phyloP scores from a whole-genome alignment of 2,797 vertebrate genomes.

The Borostomias antarcticus region DNA sequence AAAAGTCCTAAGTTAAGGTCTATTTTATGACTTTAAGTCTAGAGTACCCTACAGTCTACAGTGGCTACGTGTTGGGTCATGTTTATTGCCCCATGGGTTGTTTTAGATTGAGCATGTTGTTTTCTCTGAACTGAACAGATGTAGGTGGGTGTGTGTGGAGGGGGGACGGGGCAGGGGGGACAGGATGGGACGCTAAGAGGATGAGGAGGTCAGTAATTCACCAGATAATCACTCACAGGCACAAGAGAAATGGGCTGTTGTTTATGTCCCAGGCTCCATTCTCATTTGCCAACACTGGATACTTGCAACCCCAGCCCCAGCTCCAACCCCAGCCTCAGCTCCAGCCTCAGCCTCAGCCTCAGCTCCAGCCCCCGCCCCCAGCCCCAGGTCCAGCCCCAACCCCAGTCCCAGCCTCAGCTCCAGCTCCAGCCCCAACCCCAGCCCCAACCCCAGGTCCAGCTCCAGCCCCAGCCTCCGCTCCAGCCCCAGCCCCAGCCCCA shows the following conservation, averaged over 20 bases:
- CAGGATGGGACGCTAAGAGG: no score
- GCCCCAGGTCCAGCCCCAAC: background rate
- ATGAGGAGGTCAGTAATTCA: slow-evolving; percentile 28
- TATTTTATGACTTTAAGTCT: no score
- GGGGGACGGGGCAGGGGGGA: slow-evolving; percentile 1
- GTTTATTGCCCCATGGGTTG: background rate
- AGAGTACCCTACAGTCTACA: no score
- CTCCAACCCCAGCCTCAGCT: no score
- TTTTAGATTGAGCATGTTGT: background rate
- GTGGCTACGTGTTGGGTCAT: no score
- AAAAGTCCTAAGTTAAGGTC: no score
- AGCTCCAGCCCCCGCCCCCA: background rate
- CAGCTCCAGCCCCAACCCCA: background rate
- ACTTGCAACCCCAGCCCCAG: background rate
- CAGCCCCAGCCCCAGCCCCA: background rate
- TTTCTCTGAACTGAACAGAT: slow-evolving; percentile 26
- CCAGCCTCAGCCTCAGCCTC: background rate
- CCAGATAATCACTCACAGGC: slow-evolving; percentile 27
- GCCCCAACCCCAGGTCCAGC: no score
- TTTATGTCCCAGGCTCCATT: slow-evolving; percentile 8
- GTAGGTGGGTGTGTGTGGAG: slow-evolving; percentile 8
- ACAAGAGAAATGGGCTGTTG: slow-evolving; percentile 27
- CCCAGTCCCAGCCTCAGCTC: background rate
- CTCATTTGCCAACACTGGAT: background rate
- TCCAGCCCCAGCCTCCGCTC: background rate